Percentiles rank a stretch among this genome's conserved stretches.
phyloP scores from a whole-genome alignment of 2,113 vertebrate genomes.

The Odobenus rosmarus region DNA sequence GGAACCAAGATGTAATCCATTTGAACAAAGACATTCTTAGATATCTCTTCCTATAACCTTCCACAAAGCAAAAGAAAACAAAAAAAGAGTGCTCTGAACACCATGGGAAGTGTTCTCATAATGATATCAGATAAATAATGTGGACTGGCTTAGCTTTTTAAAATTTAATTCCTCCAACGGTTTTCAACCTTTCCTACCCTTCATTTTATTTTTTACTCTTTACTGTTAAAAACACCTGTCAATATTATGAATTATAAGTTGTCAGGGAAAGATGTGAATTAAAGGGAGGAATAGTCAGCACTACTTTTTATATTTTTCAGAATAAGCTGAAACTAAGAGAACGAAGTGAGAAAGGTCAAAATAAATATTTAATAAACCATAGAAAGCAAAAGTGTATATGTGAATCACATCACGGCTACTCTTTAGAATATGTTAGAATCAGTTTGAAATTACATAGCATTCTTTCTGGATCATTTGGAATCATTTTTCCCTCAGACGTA shows the following conservation, averaged over 20 bases:
- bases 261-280: background rate
- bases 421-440: conserved; percentile 15
- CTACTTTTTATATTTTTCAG: background rate
- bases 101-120: background rate
- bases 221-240: background rate
- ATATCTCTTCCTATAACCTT: background rate
- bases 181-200: background rate
- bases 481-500: background rate
- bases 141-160: background rate
- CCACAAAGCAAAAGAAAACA: background rate
- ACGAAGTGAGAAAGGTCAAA: background rate
- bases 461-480: background rate
- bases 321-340: conserved; percentile 7
- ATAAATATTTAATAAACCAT: conserved; percentile 33
- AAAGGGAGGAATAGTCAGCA: background rate
- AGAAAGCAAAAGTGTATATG: background rate
- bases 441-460: conserved; percentile 36
- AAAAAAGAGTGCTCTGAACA: background rate
- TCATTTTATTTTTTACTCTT: conserved; percentile 12
- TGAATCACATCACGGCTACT: background rate
- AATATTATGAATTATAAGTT: background rate
- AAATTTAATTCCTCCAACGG: background rate
- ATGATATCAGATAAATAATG: background rate
- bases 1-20: conserved; percentile 6
- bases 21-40: background rate